Evolutionary conservation across 2,797 vertebrate genomes (phyloP).

Genomic region (Protosalanx chinensis): DNA sequence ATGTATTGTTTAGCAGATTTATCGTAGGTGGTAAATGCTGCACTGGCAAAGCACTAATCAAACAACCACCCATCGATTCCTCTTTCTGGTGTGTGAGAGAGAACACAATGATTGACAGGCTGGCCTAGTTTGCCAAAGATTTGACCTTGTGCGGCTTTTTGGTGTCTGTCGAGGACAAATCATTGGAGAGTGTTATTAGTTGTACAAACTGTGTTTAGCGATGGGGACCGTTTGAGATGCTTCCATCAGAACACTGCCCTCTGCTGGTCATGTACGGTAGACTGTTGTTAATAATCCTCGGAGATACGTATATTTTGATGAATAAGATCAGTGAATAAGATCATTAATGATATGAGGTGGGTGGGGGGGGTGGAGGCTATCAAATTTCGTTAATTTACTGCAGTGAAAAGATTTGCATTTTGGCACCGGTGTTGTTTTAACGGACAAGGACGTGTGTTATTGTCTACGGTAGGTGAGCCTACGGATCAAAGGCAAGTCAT

Average conservation of each 20-base stretch:
- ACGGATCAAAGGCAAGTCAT: conserved; percentile 2
- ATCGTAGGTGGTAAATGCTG: too few species aligned
- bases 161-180: too few species aligned
- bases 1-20: neutral
- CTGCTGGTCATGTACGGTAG: neutral
- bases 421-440: neutral
- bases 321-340: neutral
- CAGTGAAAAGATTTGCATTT: neutral
- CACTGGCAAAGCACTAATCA: too few species aligned
- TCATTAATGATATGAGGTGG: neutral
- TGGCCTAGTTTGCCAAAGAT: too few species aligned
- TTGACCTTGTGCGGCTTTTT: too few species aligned
- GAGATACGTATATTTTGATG: neutral
- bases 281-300: neutral
- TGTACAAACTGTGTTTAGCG: too few species aligned
- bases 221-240: too few species aligned
- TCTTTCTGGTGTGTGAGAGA: too few species aligned
- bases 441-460: conserved; percentile 1
- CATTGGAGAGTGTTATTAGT: too few species aligned
- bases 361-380: too few species aligned
- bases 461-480: neutral
- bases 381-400: neutral
- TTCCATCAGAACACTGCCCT: neutral
- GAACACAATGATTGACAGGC: too few species aligned
- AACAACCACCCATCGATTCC: too few species aligned